Evolutionary conservation across 2,888 invertebrate species (phyloP).

Genomic region (Eumerus sabulonum): DNA sequence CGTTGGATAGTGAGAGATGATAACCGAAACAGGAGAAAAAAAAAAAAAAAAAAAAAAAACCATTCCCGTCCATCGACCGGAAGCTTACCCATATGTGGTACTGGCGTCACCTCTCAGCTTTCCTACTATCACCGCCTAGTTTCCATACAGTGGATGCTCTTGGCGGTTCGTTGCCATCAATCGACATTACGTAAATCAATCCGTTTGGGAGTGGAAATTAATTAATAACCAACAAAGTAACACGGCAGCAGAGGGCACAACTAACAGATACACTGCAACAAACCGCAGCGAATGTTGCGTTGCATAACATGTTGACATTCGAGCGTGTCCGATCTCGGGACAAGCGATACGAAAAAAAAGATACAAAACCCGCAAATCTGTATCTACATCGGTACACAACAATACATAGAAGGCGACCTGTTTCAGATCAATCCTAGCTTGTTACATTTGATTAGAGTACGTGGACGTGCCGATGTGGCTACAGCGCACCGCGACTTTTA

Average conservation of each 20-base stretch:
- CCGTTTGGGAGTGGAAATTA: constrained; percentile 29
- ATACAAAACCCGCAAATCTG: constrained; percentile 9
- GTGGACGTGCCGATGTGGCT: constrained; percentile 1
- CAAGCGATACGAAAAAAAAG: constrained; percentile 19
- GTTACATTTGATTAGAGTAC: constrained; percentile 12
- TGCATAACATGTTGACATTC: constrained; percentile 47
- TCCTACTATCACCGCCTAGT: no score
- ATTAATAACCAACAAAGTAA: constrained; percentile 23
- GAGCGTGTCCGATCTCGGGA: constrained; percentile 9
- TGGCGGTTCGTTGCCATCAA: constrained; percentile 22
- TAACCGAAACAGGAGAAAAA: no score
- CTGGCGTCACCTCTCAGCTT: no score
- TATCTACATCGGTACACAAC: constrained; percentile 8
- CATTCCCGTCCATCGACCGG: constrained; percentile 17
- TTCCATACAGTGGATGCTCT: no score
- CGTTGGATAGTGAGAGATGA: neutral
- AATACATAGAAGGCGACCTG: constrained; percentile 1
- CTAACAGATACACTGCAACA: neutral
- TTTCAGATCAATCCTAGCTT: neutral
- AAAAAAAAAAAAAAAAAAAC: constrained; percentile 3
- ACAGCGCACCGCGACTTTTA: constrained; percentile 23
- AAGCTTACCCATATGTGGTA: no score
- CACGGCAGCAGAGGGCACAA: neutral
- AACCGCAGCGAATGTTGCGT: constrained; percentile 29
- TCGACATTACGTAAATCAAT: constrained; percentile 21